Percentiles rank a stretch among this genome's conserved stretches.
Conservation (phyloP, 2,113 vertebrate species). For the Condylura cristata region DNA sequence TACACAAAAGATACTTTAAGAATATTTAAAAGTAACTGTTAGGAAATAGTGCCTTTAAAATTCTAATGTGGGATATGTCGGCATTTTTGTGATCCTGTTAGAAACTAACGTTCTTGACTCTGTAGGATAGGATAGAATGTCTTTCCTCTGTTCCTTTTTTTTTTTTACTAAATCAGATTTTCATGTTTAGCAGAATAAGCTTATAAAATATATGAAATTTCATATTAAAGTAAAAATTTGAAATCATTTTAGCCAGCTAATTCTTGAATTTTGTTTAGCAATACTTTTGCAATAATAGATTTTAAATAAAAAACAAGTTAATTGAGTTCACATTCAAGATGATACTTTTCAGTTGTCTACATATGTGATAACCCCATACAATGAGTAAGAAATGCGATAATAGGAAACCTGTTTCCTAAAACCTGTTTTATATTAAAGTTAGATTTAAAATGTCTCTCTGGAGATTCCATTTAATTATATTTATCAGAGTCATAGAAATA, state of each 20-base stretch:
- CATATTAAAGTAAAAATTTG: neutral
- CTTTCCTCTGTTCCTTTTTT: neutral
- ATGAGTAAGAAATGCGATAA: neutral
- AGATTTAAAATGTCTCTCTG: neutral
- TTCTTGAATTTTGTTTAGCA: constrained; percentile 89
- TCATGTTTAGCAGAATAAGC: neutral
- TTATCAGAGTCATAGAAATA: constrained; percentile 35
- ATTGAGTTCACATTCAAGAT: neutral
- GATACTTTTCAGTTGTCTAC: neutral
- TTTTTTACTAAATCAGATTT: neutral
- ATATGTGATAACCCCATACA: neutral
- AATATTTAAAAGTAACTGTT: neutral
- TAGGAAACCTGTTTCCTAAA: neutral
- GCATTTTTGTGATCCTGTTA: neutral
- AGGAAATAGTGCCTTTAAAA: neutral
- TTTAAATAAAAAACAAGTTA: constrained; percentile 63
- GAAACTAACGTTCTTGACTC: neutral
- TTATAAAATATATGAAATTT: neutral
- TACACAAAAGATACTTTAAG: neutral
- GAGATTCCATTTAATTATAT: neutral
- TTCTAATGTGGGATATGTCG: neutral
- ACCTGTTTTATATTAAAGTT: neutral
- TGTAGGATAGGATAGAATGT: neutral
- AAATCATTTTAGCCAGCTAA: constrained; percentile 74
- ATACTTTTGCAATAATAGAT: constrained; percentile 87